Evolutionary conservation across 1,140 invertebrate species (phyloP).

Genomic region (Prorops nasuta): DNA sequence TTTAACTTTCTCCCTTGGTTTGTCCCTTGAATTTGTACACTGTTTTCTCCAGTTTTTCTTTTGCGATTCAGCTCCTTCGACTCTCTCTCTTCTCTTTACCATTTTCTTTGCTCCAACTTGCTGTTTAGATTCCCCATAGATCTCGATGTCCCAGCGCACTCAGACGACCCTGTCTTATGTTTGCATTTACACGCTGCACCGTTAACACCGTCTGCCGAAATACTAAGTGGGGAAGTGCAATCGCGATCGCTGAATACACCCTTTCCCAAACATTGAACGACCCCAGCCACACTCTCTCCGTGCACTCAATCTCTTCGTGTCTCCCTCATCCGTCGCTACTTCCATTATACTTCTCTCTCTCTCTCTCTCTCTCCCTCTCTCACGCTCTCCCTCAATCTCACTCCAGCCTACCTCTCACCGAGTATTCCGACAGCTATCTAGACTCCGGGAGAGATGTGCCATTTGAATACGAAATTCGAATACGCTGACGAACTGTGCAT

Average conservation of each 20-base stretch:
- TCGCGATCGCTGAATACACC: conserved; percentile 27
- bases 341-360: conserved; percentile 4
- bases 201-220: conserved; percentile 34
- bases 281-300: not conserved
- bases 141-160: too few relatives aligned
- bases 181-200: conserved; percentile 33
- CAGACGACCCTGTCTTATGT: too few relatives aligned
- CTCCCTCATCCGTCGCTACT: conserved; percentile 2
- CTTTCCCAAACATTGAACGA: not conserved
- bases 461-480: conserved; percentile 56
- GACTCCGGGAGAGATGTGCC: conserved; percentile 37
- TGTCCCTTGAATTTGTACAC: too few relatives aligned
- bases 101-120: not conserved
- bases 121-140: not conserved
- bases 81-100: too few relatives aligned
- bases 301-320: conserved; percentile 1
- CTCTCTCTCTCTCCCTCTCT: not conserved
- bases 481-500: conserved; percentile 51
- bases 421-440: conserved; percentile 30
- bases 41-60: too few relatives aligned
- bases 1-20: too few relatives aligned
- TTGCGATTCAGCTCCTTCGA: too few relatives aligned
- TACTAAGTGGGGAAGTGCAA: conserved; percentile 29
- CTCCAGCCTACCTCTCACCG: conserved; percentile 1
- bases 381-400: not conserved